Evolutionary conservation across 1,140 invertebrate species (phyloP), one percentile per base, ranked within the genome.

Genomic region (Battus philenor): DNA sequence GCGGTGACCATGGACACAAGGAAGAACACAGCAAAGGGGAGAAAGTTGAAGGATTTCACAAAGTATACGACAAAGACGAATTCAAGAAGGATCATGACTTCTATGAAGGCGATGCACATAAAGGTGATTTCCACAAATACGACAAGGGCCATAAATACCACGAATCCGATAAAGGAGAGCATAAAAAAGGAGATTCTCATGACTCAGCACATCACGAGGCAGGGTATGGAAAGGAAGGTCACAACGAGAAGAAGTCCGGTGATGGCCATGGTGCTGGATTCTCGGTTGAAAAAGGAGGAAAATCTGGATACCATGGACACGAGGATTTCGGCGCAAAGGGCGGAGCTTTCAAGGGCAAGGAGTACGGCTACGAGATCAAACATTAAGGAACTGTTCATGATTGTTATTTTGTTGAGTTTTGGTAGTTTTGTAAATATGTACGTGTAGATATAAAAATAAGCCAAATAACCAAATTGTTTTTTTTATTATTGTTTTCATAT

Each of bases 41-140:
- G 44, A 89, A 89, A 56, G 89, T 89, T 16, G 90, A 86, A 9
- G 90, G 90, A 49, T 92, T 87, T 79, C 91, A 91, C 75, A 91
- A 91, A 53, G 86, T 91, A 24, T 91, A 90, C 64, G 87, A 89
- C 66, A 91, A 92, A 59, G 88, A 91, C 64, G 91, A 92, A 69
- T 90, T 88, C 79, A 91, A 91, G 64, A 92, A 92, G 68, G 88
- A 91, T 54, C 88, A 91, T 33, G 87, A 88, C 50, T 91, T 92
- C 83, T 92, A 92, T 68, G 90, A 91, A 67, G 88, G 90, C 47
- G 86, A 85, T 9, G 86, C 90, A 61, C 79, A 88, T 17, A 86
- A 87, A 52, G 91, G 90, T 11, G 75, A 88, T 50, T 88, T 87
- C 67, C 73, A 87, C 38, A 90, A 89, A 56, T 84, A 89, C 56